Percentiles rank a stretch among this genome's conserved stretches.
These are phyloP conservation scores for Coenonympha glycerion DNA, from an alignment of 2,888 invertebrate species.

Conservation along the genomic window DNA sequence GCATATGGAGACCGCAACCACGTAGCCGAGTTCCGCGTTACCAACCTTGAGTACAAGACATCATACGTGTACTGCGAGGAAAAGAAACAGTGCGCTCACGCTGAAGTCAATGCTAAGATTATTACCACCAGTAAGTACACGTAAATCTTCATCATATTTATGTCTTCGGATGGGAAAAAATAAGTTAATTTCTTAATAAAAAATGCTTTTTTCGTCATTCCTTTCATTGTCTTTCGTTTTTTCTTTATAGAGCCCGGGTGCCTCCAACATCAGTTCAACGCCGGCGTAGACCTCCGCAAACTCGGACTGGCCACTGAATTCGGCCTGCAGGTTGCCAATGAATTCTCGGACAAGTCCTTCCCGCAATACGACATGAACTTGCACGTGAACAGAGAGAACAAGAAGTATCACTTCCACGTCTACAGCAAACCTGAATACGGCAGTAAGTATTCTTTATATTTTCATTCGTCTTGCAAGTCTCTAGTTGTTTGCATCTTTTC, in stretches of 20 bases:
- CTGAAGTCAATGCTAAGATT: constrained; percentile 79
- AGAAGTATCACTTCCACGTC: constrained; percentile 82
- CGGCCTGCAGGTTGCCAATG: constrained; percentile 80
- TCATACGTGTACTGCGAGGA: constrained; percentile 85
- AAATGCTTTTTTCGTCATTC: too few relatives aligned
- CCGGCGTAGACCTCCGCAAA: constrained; percentile 83
- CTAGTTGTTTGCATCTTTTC: too few relatives aligned
- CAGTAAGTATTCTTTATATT: constrained; percentile 70
- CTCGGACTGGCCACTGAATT: constrained; percentile 85
- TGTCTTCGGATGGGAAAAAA: neutral
- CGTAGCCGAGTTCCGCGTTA: constrained; percentile 81
- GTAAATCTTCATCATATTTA: neutral
- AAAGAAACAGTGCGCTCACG: constrained; percentile 85
- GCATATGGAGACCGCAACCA: constrained; percentile 82
- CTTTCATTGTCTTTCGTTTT: too few relatives aligned
- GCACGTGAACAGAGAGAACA: constrained; percentile 82
- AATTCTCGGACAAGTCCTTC: constrained; percentile 73
- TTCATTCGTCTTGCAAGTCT: too few relatives aligned
- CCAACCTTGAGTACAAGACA: constrained; percentile 82
- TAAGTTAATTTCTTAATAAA: too few relatives aligned
- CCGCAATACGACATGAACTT: constrained; percentile 82
- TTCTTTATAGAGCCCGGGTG: constrained; percentile 61
- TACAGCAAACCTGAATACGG: constrained; percentile 79
- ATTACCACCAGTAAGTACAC: constrained; percentile 56
- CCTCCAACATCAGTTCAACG: constrained; percentile 78